These are phyloP conservation scores for Acanthis flammea DNA, from an alignment of 2,797 vertebrate genomes.

Conservation along the genomic window DNA sequence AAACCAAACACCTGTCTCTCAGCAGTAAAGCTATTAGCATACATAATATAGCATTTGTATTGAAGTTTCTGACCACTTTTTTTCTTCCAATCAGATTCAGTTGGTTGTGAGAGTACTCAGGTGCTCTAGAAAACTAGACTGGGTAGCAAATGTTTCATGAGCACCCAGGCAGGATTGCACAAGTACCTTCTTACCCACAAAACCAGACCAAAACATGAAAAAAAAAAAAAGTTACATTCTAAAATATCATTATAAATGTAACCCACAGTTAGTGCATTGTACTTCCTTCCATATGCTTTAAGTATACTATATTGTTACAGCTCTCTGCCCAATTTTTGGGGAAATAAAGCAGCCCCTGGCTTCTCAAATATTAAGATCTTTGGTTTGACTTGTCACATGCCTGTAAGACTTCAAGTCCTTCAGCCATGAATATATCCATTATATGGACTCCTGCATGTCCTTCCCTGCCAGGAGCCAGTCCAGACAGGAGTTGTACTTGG, in stretches of 20 bases:
- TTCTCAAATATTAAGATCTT: neutral
- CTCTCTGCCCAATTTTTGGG: neutral
- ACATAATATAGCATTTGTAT: neutral
- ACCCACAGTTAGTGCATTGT: neutral
- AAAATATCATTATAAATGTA: neutral
- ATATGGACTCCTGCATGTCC: neutral
- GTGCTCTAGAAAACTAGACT: neutral
- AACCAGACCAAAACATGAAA: constrained; percentile 32
- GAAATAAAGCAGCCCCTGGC: neutral
- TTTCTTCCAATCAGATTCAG: neutral
- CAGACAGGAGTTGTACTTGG: neutral
- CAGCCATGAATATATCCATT: neutral
- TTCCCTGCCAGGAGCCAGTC: neutral
- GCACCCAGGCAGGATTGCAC: neutral
- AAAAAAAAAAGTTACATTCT: neutral
- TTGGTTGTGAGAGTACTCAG: neutral
- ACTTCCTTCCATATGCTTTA: neutral
- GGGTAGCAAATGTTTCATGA: neutral
- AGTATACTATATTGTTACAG: neutral
- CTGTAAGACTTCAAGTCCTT: neutral
- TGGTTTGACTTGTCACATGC: neutral
- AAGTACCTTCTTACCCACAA: constrained; percentile 18
- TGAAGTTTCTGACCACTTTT: neutral
- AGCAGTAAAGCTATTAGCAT: constrained; percentile 6
- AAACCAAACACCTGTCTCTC: neutral